These are phyloP conservation scores for Petromus typicus DNA, from an alignment of 2,113 vertebrate genomes.

Conservation along the genomic window DNA sequence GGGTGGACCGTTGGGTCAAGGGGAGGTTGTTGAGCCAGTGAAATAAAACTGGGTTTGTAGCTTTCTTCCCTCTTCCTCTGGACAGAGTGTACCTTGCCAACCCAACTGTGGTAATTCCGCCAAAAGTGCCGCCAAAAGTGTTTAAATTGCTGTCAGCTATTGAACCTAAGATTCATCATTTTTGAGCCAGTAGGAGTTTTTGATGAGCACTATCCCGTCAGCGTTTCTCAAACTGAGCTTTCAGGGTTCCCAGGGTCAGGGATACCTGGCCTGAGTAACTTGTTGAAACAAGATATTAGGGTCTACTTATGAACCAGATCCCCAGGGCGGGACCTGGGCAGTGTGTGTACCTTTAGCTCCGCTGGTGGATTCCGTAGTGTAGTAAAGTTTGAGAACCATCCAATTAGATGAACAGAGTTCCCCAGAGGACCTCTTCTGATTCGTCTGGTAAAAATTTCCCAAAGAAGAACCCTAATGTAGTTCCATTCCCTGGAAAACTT, in stretches of 20 bases:
- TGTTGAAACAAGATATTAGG: background rate
- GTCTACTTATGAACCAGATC: background rate
- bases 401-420: background rate
- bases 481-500: background rate
- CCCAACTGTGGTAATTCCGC: background rate
- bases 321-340: background rate
- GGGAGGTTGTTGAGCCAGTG: background rate
- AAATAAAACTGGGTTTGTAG: background rate
- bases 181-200: background rate
- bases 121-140: background rate
- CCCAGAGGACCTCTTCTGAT: background rate
- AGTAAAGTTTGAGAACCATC: background rate
- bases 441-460: background rate
- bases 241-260: background rate
- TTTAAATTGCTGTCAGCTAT: background rate
- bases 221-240: background rate
- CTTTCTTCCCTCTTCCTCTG: background rate
- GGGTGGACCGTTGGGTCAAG: background rate
- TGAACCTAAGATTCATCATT: background rate
- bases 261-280: background rate
- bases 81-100: background rate
- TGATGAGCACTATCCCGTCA: background rate
- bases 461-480: background rate
- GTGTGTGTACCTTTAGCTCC: background rate
- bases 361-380: background rate